phyloP scores from a whole-genome alignment of 2,113 vertebrate species.

The Beaufortia kweichowensis region DNA sequence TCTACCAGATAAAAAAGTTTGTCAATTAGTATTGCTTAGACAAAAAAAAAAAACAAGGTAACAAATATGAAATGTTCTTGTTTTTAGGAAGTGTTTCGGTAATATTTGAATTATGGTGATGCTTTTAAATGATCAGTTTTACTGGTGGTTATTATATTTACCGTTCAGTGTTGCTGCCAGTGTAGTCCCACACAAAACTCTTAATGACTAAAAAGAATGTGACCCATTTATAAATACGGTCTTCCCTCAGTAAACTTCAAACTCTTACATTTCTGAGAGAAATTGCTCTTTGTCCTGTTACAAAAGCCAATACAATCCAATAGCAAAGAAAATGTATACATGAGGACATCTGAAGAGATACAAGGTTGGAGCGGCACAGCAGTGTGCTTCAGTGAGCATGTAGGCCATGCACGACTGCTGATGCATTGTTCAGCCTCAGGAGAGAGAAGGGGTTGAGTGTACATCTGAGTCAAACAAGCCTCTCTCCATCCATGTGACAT shows the following conservation, averaged over 20 bases:
- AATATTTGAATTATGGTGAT: too few relatives aligned
- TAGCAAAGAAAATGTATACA: background rate
- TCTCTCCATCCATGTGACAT: slow-evolving; percentile 64
- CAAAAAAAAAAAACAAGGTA: too few relatives aligned
- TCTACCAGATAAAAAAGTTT: too few relatives aligned
- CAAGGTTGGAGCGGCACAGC: slow-evolving; percentile 61
- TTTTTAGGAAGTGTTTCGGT: too few relatives aligned
- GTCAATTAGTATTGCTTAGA: too few relatives aligned
- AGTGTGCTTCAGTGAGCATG: slow-evolving; percentile 75
- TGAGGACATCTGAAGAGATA: slow-evolving; percentile 48
- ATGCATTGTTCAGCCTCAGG: slow-evolving; percentile 70
- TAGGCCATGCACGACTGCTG: slow-evolving; percentile 71
- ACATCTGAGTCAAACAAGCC: slow-evolving; percentile 65
- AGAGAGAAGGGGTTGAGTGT: slow-evolving; percentile 60
- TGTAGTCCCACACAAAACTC: too few relatives aligned
- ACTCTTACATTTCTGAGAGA: background rate
- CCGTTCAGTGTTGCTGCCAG: too few relatives aligned
- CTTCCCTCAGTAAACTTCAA: background rate
- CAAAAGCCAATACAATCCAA: background rate
- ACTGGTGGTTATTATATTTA: too few relatives aligned
- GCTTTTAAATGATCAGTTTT: too few relatives aligned
- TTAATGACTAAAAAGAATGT: background rate
- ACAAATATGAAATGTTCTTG: too few relatives aligned
- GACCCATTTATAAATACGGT: background rate
- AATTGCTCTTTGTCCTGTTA: background rate